phyloP scores from a whole-genome alignment of 2,113 vertebrate genomes.

The Zootoca vivipara region DNA sequence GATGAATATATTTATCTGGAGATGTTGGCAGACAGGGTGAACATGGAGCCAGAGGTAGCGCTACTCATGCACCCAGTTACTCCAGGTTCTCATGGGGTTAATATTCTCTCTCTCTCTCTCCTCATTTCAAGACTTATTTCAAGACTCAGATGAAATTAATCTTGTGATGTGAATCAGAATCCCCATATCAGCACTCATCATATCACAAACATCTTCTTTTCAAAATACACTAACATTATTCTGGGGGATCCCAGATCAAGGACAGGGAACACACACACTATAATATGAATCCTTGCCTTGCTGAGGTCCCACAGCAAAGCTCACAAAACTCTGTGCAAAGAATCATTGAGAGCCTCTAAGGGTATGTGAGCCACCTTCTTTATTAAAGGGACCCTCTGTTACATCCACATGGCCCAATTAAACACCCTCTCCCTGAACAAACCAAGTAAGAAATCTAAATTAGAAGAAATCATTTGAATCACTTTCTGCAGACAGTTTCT shows the following conservation, averaged over 20 bases:
- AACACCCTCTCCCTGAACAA: no score
- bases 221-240: neutral
- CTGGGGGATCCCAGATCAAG: neutral
- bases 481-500: no score
- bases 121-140: neutral
- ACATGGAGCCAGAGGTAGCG: neutral
- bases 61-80: neutral
- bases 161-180: neutral
- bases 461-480: no score
- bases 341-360: neutral
- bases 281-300: neutral
- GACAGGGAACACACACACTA: neutral
- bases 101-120: neutral
- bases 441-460: no score
- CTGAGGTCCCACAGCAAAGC: neutral
- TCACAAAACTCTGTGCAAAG: neutral
- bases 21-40: neutral
- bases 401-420: no score
- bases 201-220: neutral
- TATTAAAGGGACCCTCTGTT: no score
- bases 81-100: neutral
- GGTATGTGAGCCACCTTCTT: no score
- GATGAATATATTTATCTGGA: neutral
- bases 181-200: neutral
- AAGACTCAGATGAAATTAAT: neutral